Evolutionary conservation across 1,140 invertebrate genomes (phyloP).

Genomic region (Drosophila orena): DNA sequence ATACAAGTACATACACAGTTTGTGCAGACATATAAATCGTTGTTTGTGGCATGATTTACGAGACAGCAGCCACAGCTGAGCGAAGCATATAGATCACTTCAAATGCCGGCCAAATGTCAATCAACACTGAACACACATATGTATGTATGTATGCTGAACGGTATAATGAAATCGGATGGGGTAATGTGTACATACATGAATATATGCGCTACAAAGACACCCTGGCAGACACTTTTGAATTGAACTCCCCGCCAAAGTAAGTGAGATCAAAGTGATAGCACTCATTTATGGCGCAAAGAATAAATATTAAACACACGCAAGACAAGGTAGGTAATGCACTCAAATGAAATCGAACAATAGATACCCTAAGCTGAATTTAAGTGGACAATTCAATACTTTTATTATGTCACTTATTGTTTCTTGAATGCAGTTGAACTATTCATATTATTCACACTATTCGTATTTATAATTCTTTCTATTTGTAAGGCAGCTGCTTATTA

Average conservation of each 20-base stretch:
- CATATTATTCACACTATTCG: too few species aligned
- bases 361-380: constrained; percentile 7
- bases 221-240: constrained; percentile 51
- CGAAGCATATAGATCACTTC: constrained; percentile 58
- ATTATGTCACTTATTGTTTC: constrained; percentile 6
- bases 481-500: too few species aligned
- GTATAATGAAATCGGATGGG: constrained; percentile 37
- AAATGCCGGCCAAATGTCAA: constrained; percentile 75
- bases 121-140: constrained; percentile 42
- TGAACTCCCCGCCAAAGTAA: constrained; percentile 18
- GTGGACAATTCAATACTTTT: constrained; percentile 8
- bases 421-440: too few species aligned
- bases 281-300: constrained; percentile 18
- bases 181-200: constrained; percentile 15
- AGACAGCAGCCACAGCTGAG: constrained; percentile 43
- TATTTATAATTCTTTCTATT: background rate
- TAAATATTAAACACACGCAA: constrained; percentile 18
- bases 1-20: constrained; percentile 3
- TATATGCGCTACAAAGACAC: constrained; percentile 9
- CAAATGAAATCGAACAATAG: constrained; percentile 16
- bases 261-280: constrained; percentile 42
- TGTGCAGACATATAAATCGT: constrained; percentile 55
- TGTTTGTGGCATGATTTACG: constrained; percentile 68
- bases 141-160: constrained; percentile 8
- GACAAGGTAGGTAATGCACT: constrained; percentile 5